Evolutionary conservation across 1,140 invertebrate genomes (phyloP), one percentile per base, ranked within the genome.

Genomic region (Bombus breviceps): DNA sequence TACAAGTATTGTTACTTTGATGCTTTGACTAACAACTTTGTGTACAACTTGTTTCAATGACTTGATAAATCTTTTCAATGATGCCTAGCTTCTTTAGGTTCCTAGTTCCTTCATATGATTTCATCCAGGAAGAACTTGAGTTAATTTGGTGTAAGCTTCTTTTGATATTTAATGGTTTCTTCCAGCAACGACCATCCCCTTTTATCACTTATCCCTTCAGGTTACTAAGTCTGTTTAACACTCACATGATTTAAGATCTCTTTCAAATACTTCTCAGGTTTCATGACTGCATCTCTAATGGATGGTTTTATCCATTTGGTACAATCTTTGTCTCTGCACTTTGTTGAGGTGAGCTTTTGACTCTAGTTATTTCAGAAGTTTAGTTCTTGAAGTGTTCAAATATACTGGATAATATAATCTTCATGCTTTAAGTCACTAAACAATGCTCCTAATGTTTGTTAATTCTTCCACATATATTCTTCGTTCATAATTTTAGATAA

Each of bases 401-500:
- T 28, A 22, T 34, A 25, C 10, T 62, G n/a, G n/a, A 74, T 25
- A 32, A 47, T 9, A 73, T 69, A 41, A 18, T 57, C 64, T 84
- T 78, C 47, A 53, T 32, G 28, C 32, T 66, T 77, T 71, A 39
- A 57, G 15, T 68, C 73, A 57, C 41, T 22, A 32, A n/a, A 68
- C 13, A 32, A 28, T 25, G 43, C 6, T 12, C 62, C 10, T 68
- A 73, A 18, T 37, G 4, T 64, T 47, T 39, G 12, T 62, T 15
- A 25, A 41, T 12, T 72, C 34, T 62, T 80, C 64, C 32, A 32
- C 32, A 39, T 34, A 59, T 9, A 9, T 0, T 71, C 43, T 41
- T 69, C 12, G 12, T 78, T 72, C 66, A 79, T 59, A 28, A 22
- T 32, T 47, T 66, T 47, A 76, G 12, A 79, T 32, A 77, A 57